phyloP scores from a whole-genome alignment of 2,113 vertebrate species.

The Hemiprocne comata region DNA sequence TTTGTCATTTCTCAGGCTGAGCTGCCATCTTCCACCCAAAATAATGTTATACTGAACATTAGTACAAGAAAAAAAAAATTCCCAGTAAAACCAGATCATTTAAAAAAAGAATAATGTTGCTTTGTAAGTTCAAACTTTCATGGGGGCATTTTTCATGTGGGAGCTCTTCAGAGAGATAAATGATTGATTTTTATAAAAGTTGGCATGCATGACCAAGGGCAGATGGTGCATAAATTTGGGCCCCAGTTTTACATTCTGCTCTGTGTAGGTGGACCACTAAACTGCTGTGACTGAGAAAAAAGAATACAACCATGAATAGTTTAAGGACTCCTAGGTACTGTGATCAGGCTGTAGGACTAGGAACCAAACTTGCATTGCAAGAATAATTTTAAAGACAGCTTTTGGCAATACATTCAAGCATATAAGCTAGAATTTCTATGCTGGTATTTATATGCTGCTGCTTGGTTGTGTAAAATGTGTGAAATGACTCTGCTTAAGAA shows the following conservation, averaged over 20 bases:
- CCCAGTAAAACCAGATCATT: neutral
- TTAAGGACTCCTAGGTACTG: neutral
- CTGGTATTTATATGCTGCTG: neutral
- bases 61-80: neutral
- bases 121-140: neutral
- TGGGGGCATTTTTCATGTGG: neutral
- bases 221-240: constrained; percentile 60
- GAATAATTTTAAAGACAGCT: neutral
- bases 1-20: constrained; percentile 52
- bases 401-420: neutral
- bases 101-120: neutral
- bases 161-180: constrained; percentile 5
- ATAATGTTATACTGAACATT: neutral
- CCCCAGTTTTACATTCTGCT: constrained; percentile 48
- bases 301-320: neutral
- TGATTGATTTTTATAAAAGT: constrained; percentile 59
- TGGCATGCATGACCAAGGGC: constrained; percentile 51
- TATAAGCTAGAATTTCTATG: neutral
- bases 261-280: constrained; percentile 48
- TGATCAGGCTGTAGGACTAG: neutral
- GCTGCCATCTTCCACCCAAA: constrained; percentile 35
- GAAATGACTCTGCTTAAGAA: neutral
- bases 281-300: constrained; percentile 31
- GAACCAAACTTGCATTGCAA: neutral
- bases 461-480: neutral